Conservation (phyloP, 2,888 invertebrate species). For the Caenorhabditis macrosperma region DNA sequence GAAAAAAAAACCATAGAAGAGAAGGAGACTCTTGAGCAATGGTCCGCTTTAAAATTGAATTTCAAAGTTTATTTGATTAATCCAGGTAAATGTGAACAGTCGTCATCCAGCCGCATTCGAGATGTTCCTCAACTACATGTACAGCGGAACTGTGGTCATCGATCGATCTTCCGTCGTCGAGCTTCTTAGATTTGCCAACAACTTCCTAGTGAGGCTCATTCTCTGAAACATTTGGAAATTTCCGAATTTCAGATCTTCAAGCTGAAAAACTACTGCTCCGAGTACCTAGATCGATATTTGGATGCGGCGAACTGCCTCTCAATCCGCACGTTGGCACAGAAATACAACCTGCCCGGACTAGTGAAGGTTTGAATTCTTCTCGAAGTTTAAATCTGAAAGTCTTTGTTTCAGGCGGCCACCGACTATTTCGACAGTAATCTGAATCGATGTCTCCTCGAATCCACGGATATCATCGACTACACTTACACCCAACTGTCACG, state of each 20-base stretch:
- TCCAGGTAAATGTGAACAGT: conserved; percentile 83
- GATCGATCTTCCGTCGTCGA: conserved; percentile 84
- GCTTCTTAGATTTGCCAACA: conserved; percentile 84
- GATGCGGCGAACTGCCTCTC: conserved; percentile 85
- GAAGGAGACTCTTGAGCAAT: no score
- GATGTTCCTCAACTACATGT: conserved; percentile 85
- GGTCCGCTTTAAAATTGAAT: background rate
- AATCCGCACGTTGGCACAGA: conserved; percentile 84
- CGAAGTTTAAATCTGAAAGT: background rate
- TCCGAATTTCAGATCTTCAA: conserved; percentile 73
- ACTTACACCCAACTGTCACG: conserved; percentile 82
- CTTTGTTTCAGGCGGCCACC: conserved; percentile 62
- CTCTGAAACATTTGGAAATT: background rate
- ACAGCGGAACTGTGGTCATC: conserved; percentile 84
- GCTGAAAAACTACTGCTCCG: conserved; percentile 85
- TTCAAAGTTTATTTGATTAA: conserved; percentile 6
- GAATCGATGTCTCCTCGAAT: conserved; percentile 82
- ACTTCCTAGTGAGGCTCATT: conserved; percentile 83
- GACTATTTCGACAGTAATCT: conserved; percentile 78
- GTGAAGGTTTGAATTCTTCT: conserved; percentile 81
- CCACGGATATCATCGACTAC: conserved; percentile 83
- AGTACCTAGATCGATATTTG: conserved; percentile 84
- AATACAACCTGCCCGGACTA: conserved; percentile 84
- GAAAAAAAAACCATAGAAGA: background rate
- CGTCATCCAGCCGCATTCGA: conserved; percentile 84